Conservation (phyloP, 2,797 vertebrate genomes). For the Pseudochirops cupreus region DNA sequence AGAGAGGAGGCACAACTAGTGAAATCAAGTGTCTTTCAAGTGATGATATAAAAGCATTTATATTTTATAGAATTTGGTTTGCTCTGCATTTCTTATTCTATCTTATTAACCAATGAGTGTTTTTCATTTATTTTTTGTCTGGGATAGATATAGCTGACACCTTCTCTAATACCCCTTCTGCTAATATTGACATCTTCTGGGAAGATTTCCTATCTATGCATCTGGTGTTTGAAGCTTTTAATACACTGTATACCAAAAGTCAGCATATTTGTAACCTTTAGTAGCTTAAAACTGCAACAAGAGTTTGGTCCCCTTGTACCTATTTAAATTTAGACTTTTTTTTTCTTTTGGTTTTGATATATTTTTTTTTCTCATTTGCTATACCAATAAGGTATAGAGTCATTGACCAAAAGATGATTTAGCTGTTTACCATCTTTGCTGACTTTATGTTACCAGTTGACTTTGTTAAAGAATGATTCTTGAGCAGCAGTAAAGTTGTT, state of each 20-base stretch:
- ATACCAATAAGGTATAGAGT: conserved; percentile 40
- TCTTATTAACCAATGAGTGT: neutral
- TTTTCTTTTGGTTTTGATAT: conserved; percentile 11
- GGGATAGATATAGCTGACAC: neutral
- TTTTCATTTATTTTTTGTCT: neutral
- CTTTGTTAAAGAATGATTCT: conserved; percentile 39
- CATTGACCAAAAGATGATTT: neutral
- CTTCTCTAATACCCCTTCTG: neutral
- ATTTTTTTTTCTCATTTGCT: conserved; percentile 35
- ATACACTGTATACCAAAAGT: neutral
- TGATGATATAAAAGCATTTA: neutral
- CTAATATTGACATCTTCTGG: neutral
- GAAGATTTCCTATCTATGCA: neutral
- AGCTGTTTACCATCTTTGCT: conserved; percentile 16
- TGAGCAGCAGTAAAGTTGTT: neutral
- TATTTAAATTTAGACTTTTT: conserved; percentile 45
- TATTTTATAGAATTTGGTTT: neutral
- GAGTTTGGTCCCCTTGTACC: neutral
- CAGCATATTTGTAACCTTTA: neutral
- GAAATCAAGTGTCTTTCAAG: neutral
- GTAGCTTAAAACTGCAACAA: neutral
- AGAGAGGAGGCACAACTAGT: neutral
- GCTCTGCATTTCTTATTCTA: neutral
- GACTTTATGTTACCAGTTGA: neutral
- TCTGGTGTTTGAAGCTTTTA: neutral